phyloP scores from a whole-genome alignment of 2,113 vertebrate genomes.

The Oryzias curvinotus region DNA sequence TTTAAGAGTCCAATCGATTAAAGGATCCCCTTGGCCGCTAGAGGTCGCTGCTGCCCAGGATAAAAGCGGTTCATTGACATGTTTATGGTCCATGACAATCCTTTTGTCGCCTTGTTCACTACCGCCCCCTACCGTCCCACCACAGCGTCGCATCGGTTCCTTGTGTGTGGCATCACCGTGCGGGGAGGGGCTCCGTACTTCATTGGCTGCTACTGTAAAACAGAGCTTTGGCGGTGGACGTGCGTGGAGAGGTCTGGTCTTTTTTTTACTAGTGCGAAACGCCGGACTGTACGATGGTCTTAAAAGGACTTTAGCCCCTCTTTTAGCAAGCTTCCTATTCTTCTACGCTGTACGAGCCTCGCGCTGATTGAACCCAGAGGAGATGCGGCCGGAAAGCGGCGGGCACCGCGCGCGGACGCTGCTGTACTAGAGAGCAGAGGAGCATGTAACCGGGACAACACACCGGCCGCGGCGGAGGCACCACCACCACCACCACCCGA shows the following conservation, averaged over 20 bases:
- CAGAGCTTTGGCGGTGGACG: conserved; percentile 54
- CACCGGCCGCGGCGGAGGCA: conserved; percentile 37
- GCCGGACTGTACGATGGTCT: conserved; percentile 33
- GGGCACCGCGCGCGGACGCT: conserved; percentile 50
- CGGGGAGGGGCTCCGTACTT: conserved; percentile 58
- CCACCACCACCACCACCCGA: conserved; percentile 66
- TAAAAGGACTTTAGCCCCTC: conserved; percentile 12
- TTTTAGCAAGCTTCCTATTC: neutral
- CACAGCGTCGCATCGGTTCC: conserved; percentile 45
- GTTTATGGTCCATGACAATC: neutral
- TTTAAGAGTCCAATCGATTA: neutral
- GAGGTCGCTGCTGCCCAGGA: conserved; percentile 19
- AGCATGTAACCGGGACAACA: conserved; percentile 66
- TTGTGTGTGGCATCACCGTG: conserved; percentile 59
- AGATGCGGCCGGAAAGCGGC: conserved; percentile 48
- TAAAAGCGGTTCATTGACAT: too few species aligned
- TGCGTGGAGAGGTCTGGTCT: conserved; percentile 11
- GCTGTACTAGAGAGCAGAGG: conserved; percentile 50
- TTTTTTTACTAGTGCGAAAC: conserved; percentile 8
- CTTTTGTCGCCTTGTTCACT: conserved; percentile 21
- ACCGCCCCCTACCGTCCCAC: conserved; percentile 48
- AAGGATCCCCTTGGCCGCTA: conserved; percentile 9
- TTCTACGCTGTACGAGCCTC: neutral
- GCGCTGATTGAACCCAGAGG: neutral
- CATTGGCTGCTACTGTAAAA: conserved; percentile 42